Evolutionary conservation across 2,113 vertebrate species (phyloP), one percentile per base, ranked within the genome.

Genomic region (Oreotragus oreotragus): DNA sequence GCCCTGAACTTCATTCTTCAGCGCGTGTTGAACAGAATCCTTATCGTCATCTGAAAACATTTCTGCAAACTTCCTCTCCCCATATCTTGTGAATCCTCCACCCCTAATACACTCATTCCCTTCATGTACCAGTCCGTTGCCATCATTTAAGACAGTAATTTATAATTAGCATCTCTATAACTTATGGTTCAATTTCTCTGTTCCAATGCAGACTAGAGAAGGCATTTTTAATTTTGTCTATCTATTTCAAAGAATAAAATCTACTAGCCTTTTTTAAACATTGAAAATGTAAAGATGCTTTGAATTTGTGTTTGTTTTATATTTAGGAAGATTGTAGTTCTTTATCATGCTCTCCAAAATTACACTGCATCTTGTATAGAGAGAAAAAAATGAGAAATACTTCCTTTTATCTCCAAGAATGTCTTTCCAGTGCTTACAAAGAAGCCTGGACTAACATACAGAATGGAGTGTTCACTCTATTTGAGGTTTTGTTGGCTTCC

Each of bases 241-340:
- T 91, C 88, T 91, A 77, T 47, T n/a, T 43, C 23, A 51, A 7
- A 91, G 43, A 91, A 85, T 55, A 91, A 94, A 91, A 45, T 9
- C 39, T 88, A 45, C 11, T 58, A 49, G 33, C 2, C 3, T 80
- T 64, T 90, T 77, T 70, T 84, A 36, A 73, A 88, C 45, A 76
- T 21, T 81, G n/a, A 55, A 95, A 84, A 84, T 85, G 84, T 23
- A 84, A 92, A 66, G 16, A 87, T 87, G 16, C 49, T 97, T 96
- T 55, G 21, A 86, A 86, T 83, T 70, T 86, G 21, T 83, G 3
- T 66, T 90, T 96, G 45, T 76, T 93, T 90, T 89, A 23, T 87
- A 70, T 88, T 80, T 15, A 83, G n/a, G 85, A 95, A 91, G 80
- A 58, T 4, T 66, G 36, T 91, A 93, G 70, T 21, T 5, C 43